These are phyloP conservation scores for Cremastinae sp. DNA, from an alignment of 2,888 invertebrate species.

Conservation along the genomic window DNA sequence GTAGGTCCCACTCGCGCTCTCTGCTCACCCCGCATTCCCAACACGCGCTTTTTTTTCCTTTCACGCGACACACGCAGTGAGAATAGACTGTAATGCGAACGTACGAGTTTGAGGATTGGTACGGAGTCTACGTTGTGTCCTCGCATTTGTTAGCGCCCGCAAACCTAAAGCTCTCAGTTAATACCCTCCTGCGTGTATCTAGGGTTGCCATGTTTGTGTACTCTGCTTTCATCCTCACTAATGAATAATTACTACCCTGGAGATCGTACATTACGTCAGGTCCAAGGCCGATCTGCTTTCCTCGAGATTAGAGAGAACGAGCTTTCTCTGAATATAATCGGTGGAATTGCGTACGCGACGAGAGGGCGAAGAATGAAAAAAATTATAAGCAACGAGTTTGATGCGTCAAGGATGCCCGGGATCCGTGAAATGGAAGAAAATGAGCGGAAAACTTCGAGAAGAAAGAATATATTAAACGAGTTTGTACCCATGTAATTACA, in stretches of 20 bases:
- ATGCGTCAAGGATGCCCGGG: constrained; percentile 69
- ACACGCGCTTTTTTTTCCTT: constrained; percentile 18
- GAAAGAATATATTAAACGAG: background rate
- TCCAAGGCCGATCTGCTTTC: constrained; percentile 48
- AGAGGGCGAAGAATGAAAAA: constrained; percentile 36
- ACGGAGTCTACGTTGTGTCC: constrained; percentile 25
- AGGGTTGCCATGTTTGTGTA: constrained; percentile 48
- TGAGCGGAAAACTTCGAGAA: background rate
- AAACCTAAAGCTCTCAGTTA: constrained; percentile 30
- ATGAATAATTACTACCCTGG: constrained; percentile 72
- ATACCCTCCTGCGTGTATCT: constrained; percentile 28
- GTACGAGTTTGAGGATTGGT: constrained; percentile 37
- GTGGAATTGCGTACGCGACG: constrained; percentile 47
- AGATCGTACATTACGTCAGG: constrained; percentile 62
- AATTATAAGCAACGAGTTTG: constrained; percentile 60
- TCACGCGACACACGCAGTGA: constrained; percentile 16
- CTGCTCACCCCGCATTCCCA: constrained; percentile 34
- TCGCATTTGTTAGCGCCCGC: constrained; percentile 46
- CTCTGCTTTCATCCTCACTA: constrained; percentile 64
- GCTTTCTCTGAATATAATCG: constrained; percentile 56
- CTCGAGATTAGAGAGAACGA: constrained; percentile 16
- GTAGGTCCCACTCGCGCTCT: constrained; percentile 52
- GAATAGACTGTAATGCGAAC: constrained; percentile 45
- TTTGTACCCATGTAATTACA: constrained; percentile 1
- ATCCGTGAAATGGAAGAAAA: no score